Evolutionary conservation across 2,797 vertebrate species (phyloP), one percentile per base, ranked within the genome.

Genomic region (Pteropus rufus): DNA sequence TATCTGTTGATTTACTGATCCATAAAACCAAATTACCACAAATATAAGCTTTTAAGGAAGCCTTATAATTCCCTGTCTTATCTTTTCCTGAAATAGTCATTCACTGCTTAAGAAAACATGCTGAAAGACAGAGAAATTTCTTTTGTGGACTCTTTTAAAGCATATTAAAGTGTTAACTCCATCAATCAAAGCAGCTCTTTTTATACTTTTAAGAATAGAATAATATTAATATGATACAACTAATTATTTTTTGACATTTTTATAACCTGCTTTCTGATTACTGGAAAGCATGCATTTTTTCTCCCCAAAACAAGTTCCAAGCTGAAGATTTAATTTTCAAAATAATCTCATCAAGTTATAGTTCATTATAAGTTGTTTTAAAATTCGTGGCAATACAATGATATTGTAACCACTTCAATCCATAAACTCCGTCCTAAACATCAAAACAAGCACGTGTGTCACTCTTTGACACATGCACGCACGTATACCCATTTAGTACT

Each of bases 291-390:
- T 56, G 0, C 8, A 95, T 72, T 62, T 15, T 15, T 58, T 81
- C 62, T 52, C 5, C 70, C 3, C 6, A 1, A 86, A 62, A 93
- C 12, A 31, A 79, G 31, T 89, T 85, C 10, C 3, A 76, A 14
- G 24, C 1, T 93, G 7, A 92, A 94, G n/a, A 69, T 54, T 49
- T 84, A 83, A 91, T 86, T 87, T 90, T 93, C 52, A 88, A 83
- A 85, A 65, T 62, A 75, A 65, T 70, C 23, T 56, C 56, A 87
- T 67, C 11, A 91, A 67, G 12, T 60, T 92, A 49, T 58, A 83
- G 76, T 7, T 86, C 10, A 52, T 70, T 52, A 31, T 2, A 23
- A 7, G 2, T 24, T 93, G 24, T 18, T 92, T 81, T 65, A 49
- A n/a, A 90, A 82, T 60, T 2, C 3, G 24, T 76, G 18, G 4